Evolutionary conservation across 1,140 invertebrate species (phyloP).

Genomic region (Eriocheir sinensis): DNA sequence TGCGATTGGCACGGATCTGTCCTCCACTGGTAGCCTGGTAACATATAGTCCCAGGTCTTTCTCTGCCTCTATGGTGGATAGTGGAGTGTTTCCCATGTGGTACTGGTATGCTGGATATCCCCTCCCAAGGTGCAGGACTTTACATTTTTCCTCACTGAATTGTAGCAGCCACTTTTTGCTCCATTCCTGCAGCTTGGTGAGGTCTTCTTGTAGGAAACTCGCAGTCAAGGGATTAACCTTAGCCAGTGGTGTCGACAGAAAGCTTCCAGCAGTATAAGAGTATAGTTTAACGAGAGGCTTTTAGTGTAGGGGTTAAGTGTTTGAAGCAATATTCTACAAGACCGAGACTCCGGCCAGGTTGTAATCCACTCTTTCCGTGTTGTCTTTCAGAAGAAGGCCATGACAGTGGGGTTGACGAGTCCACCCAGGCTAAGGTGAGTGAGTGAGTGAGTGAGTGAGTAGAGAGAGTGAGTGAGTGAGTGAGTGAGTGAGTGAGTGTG

Average conservation of each 20-base stretch:
- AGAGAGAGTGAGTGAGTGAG: too few relatives aligned
- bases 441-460: too few relatives aligned
- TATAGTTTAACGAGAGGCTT: background rate
- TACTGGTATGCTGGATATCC: too few relatives aligned
- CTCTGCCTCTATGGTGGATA: too few relatives aligned
- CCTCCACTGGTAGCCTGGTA: too few relatives aligned
- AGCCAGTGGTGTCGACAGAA: background rate
- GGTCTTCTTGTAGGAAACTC: background rate
- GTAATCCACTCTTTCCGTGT: background rate
- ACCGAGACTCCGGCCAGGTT: background rate
- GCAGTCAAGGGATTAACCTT: background rate
- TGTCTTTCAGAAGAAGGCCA: conserved; percentile 78
- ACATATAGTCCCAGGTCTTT: too few relatives aligned
- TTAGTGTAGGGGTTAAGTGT: background rate
- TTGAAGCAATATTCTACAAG: background rate
- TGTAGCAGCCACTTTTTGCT: too few relatives aligned
- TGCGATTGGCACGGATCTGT: too few relatives aligned
- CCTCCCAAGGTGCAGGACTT: too few relatives aligned
- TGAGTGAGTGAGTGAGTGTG: background rate
- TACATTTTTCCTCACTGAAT: too few relatives aligned
- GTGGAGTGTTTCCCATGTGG: too few relatives aligned
- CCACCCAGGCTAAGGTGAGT: conserved; percentile 77
- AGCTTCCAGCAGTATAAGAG: background rate
- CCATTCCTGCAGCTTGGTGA: too few relatives aligned
- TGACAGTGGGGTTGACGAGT: conserved; percentile 78